Conservation (phyloP, 2,888 invertebrate species). For the Mesochorus sp. region DNA sequence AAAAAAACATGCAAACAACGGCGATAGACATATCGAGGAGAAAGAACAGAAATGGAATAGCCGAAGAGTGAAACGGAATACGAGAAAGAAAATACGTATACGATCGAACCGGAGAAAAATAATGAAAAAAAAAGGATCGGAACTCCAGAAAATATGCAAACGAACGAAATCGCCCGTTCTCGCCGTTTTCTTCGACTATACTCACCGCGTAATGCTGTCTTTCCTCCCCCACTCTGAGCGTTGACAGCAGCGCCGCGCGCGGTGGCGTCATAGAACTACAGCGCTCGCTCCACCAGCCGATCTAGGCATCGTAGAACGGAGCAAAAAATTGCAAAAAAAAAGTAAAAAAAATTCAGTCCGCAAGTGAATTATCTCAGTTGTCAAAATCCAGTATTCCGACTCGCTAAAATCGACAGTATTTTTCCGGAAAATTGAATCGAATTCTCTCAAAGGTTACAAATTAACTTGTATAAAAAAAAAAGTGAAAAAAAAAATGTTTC, state of each 20-base stretch:
- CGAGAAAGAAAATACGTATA: conserved; percentile 34
- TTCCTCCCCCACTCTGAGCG: conserved; percentile 56
- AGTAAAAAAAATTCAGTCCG: too few species aligned
- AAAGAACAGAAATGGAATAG: conserved; percentile 47
- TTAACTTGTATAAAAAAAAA: too few species aligned
- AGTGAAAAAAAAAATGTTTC: background rate
- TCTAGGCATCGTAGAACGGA: too few species aligned
- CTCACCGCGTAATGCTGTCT: conserved; percentile 56
- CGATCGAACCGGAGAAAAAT: conserved; percentile 19
- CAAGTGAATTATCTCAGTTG: too few species aligned
- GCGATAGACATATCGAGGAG: conserved; percentile 31
- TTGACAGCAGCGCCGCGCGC: conserved; percentile 35
- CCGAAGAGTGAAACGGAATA: too few species aligned
- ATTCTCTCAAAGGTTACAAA: too few species aligned
- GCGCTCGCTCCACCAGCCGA: conserved; percentile 40
- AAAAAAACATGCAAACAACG: conserved; percentile 28
- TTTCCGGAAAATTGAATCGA: too few species aligned
- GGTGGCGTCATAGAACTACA: conserved; percentile 48
- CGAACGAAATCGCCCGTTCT: conserved; percentile 57
- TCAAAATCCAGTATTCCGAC: too few species aligned
- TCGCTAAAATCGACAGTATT: too few species aligned
- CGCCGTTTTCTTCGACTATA: conserved; percentile 42
- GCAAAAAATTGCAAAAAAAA: too few species aligned
- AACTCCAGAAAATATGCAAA: conserved; percentile 56
- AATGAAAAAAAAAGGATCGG: conserved; percentile 13